These are phyloP conservation scores for Clunio marinus DNA, from an alignment of 2,888 invertebrate genomes.

Conservation along the genomic window DNA sequence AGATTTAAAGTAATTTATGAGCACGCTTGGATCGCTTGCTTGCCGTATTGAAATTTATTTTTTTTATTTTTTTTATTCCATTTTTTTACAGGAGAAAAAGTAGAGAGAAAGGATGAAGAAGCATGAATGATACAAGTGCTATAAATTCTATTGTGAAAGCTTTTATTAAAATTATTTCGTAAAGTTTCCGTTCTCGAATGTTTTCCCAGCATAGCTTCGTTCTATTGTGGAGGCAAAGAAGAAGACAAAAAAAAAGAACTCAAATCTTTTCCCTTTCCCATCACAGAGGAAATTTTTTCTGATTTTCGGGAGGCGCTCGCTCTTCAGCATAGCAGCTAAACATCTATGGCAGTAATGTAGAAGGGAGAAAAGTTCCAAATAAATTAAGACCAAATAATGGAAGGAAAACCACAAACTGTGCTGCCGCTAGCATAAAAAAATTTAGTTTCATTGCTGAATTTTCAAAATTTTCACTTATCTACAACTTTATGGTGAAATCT, in stretches of 20 bases:
- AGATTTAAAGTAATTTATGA: slow-evolving; percentile 32
- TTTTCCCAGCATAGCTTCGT: neutral
- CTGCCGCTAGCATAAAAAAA: slow-evolving; percentile 13
- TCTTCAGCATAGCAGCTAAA: neutral
- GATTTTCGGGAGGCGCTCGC: neutral
- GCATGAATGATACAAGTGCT: neutral
- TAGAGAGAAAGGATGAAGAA: no score
- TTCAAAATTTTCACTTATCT: neutral
- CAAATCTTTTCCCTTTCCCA: neutral
- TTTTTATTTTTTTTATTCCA: neutral
- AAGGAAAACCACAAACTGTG: slow-evolving; percentile 33
- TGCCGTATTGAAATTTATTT: slow-evolving; percentile 18
- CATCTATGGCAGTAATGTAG: neutral
- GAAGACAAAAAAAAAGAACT: neutral
- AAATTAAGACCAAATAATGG: slow-evolving; percentile 29
- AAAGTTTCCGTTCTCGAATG: slow-evolving; percentile 10
- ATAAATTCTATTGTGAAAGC: slow-evolving; percentile 27
- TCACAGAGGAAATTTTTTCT: neutral
- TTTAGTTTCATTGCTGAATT: slow-evolving; percentile 6
- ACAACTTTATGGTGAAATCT: neutral
- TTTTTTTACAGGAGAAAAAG: neutral
- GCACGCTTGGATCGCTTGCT: slow-evolving; percentile 19
- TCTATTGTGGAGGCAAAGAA: neutral
- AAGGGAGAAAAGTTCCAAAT: neutral
- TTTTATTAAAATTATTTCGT: slow-evolving; percentile 21